Evolutionary conservation across 2,888 invertebrate species (phyloP), one percentile per base, ranked within the genome.

Genomic region (Drepanosiphum platanoidis): DNA sequence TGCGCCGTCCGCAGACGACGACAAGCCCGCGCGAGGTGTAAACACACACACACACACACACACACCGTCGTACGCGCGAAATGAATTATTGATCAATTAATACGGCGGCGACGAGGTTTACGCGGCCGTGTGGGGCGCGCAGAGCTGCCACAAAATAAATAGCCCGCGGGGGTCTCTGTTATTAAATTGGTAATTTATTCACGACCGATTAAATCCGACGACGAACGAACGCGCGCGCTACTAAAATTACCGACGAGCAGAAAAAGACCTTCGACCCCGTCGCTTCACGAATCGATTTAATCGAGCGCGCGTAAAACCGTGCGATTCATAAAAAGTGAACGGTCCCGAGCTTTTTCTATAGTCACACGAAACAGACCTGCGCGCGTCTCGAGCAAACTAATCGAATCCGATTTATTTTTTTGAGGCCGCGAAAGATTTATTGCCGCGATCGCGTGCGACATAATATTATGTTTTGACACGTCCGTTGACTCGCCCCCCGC

Each of bases 71-170:
- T 22, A 61, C 61, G 22, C 30, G 64, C 11, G 9, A 30, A 64
- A 30, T 64, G 27, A 64, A 78, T 42, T 78, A 64, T 64, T 64
- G 11, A 78, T 42, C 39, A 64, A 78, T 78, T 78, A 78, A 78
- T 30, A 9, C 30, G 4, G 11, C 64, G 13, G 46, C 13, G 11
- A n/a, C n/a, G 52, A 18, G 52, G 52, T 52, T 52, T 52, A n/a
- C n/a, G n/a, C 46, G 46, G 46, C n/a, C 13, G 46, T 46, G 42
- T 42, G 8, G 61, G n/a, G 18, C 1, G 22, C 30, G 64, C 30
- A 27, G 64, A 64, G 61, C 13, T 18, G 34, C 27, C 34, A 36
- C 39, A 64, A 64, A 64, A 64, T 30, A 78, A 78, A 78, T 39
- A 64, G 30, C 77, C 64, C 0, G 18, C 18, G 64, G 77, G 27